A percentile compares a stretch with the other conserved stretches of the same genome.
Conservation (phyloP, 2,888 invertebrate genomes). For the Formica aserva region DNA sequence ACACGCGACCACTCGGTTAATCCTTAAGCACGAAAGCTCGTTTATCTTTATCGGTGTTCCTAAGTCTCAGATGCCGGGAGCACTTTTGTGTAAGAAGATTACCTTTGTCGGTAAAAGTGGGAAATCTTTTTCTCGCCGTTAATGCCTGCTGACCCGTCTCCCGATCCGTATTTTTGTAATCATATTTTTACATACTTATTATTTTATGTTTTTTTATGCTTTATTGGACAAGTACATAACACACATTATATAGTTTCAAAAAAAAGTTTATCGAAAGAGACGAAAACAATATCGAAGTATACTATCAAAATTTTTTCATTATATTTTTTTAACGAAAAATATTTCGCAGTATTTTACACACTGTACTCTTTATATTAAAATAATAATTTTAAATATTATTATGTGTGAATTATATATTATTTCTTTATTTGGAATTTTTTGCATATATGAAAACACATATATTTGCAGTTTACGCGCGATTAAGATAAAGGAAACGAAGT, state of each 20-base stretch:
- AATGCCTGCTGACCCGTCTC: conserved; percentile 1
- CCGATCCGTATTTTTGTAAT: neutral
- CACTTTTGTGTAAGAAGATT: conserved; percentile 53
- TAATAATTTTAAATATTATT: neutral
- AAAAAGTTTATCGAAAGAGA: neutral
- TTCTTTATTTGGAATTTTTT: neutral
- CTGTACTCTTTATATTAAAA: neutral
- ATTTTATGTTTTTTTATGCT: neutral
- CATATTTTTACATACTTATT: neutral
- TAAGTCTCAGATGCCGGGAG: conserved; percentile 30
- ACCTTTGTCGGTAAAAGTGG: conserved; percentile 41
- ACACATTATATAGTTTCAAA: neutral
- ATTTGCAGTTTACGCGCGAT: conserved; percentile 7
- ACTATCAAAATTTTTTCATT: neutral
- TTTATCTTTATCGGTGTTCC: conserved; percentile 54
- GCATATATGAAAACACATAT: neutral
- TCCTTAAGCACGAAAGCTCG: conserved; percentile 51
- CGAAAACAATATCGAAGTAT: neutral
- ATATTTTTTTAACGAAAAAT: neutral
- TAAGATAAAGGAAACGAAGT: conserved; percentile 9
- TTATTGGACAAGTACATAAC: neutral
- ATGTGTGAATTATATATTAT: neutral
- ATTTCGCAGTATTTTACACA: neutral
- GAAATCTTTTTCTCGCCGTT: conserved; percentile 28
- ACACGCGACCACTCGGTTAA: conserved; percentile 50